Conservation (phyloP, 2,113 vertebrate species). For the Macquaria ambigua region DNA sequence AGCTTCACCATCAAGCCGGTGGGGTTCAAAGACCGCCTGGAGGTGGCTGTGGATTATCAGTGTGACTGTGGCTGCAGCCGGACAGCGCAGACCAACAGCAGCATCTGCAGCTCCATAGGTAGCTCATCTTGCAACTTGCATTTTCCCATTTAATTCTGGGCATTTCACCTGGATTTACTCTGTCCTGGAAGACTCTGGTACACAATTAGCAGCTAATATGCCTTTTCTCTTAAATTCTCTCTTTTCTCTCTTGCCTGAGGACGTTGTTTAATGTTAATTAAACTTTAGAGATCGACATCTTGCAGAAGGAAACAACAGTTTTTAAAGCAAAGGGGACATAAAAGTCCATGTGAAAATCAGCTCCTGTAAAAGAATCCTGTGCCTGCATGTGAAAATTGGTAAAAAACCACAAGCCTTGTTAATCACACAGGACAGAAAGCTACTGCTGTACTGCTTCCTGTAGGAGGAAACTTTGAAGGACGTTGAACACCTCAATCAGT, state of each 20-base stretch:
- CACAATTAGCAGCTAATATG: not conserved
- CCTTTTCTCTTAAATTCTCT: not conserved
- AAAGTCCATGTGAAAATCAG: not conserved
- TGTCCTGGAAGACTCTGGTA: not conserved
- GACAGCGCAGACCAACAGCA: constrained; percentile 79
- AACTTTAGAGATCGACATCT: not conserved
- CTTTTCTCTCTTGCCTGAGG: not conserved
- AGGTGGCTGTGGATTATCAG: constrained; percentile 88
- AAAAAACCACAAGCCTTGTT: not conserved
- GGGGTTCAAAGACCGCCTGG: constrained; percentile 94
- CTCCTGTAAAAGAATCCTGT: not conserved
- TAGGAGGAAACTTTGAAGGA: not conserved
- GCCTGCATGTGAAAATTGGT: not conserved
- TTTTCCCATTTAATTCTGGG: not conserved
- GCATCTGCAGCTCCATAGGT: constrained; percentile 90
- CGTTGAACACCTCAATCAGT: constrained; percentile 6
- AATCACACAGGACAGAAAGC: not conserved
- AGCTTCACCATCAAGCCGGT: constrained; percentile 93
- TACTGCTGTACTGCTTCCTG: constrained; percentile 1
- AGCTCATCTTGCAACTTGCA: not conserved
- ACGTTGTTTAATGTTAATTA: not conserved
- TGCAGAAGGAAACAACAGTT: not conserved
- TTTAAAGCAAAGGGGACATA: not conserved
- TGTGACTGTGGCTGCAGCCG: constrained; percentile 90
- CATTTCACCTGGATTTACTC: not conserved